phyloP scores from a whole-genome alignment of 2,888 invertebrate species.

The Leptinotarsa rubiginosa region DNA sequence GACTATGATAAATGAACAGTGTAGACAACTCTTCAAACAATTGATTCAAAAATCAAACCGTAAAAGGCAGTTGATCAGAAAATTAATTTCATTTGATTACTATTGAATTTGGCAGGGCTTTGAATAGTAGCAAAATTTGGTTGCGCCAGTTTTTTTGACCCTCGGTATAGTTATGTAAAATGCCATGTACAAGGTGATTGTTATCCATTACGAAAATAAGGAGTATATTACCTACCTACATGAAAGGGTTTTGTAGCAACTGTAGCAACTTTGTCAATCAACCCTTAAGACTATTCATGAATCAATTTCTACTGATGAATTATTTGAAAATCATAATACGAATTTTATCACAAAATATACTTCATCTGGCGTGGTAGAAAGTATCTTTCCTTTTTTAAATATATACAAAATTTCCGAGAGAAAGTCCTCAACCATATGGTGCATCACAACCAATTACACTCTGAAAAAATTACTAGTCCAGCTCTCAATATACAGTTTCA shows the following conservation, averaged over 20 bases:
- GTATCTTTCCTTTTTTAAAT: neutral
- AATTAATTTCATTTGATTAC: too few species aligned
- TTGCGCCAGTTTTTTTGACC: too few species aligned
- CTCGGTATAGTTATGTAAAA: too few species aligned
- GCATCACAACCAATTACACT: neutral
- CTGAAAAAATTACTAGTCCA: neutral
- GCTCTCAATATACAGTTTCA: neutral
- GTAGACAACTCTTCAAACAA: too few species aligned
- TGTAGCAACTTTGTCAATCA: neutral
- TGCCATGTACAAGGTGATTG: conserved; percentile 4
- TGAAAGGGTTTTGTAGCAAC: neutral
- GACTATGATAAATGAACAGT: too few species aligned
- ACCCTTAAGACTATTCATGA: neutral
- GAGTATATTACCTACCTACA: conserved; percentile 10
- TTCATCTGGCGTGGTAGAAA: neutral
- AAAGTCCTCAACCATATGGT: neutral
- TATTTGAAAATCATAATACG: neutral
- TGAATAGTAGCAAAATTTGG: too few species aligned
- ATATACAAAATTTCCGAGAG: neutral
- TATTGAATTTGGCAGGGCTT: too few species aligned
- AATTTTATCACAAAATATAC: neutral
- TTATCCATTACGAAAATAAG: conserved; percentile 16
- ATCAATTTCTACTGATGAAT: neutral
- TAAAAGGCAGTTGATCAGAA: too few species aligned
- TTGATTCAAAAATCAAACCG: too few species aligned